Base-by-base conservation (phyloP, 2,888 invertebrate species). In the Dryocosmus kuriphilus region DNA sequence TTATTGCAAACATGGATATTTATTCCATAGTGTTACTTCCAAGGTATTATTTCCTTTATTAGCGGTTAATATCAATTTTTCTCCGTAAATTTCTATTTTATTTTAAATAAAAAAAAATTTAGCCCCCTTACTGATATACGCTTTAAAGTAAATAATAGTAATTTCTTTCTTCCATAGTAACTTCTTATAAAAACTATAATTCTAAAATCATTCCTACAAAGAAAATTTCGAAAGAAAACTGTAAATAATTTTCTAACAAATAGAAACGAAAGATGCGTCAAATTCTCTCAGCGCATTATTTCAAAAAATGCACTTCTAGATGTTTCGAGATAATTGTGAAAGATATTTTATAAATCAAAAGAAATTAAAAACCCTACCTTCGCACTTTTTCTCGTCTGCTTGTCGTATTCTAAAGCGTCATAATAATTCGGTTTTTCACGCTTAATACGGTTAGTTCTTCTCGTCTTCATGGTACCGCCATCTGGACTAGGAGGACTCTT, bases 361-460 rank as follows among this genome's bases (percentile, higher is more conserved):
- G 8, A 62, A 22, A 55, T 67, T 30, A 74, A 30, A 32, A n/a
- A n/a, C 27, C 67, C 76, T 86, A 89, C 90, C 86, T 90, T 91
- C 16, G 89, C 87, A 88, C 92, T 95, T 92, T 95, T 94, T 88
- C 94, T 93, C 75, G 95, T 94, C 89, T 96, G 95, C 86, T 96
- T 96, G 88, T 96, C 96, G 88, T 95, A 96, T 87, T 96, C 95
- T 80, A 96, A 93, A 0, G 96, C 95, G 91, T 97, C 96, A 84
- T 97, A 97, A 90, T 96, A 97, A 92, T 96, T 95, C 2, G 96
- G 96, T 86, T 96, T 96, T 24, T 96, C 95, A 77, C 96, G 92
- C 79, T 95, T 94, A 8, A 96, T 95, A 76, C 97, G 91, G 83
- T 95, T 95, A 0, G 96, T 96, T 83, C 95, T 91, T 73, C 96